Evolutionary conservation across 2,888 invertebrate genomes (phyloP).

Genomic region (Brachyopa scutellaris): DNA sequence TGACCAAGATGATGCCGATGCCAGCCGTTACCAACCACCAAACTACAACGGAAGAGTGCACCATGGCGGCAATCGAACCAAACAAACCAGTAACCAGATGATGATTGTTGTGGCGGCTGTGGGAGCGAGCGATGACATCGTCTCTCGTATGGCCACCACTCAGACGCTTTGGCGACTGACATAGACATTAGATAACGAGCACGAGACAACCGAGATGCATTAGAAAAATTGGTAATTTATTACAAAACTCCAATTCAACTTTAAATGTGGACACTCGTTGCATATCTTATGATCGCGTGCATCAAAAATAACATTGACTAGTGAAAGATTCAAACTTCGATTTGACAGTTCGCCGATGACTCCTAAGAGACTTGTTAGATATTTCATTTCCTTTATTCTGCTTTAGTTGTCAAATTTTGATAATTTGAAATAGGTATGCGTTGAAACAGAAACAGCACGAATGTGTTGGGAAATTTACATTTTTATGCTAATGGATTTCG

Average conservation of each 20-base stretch:
- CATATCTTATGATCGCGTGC: slow-evolving; percentile 30
- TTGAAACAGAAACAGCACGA: neutral
- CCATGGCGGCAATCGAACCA: too few species aligned
- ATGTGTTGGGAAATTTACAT: slow-evolving; percentile 21
- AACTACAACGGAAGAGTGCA: slow-evolving; percentile 44
- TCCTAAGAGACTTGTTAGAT: neutral
- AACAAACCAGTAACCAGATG: slow-evolving; percentile 37
- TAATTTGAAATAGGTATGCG: slow-evolving; percentile 19
- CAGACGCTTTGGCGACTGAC: slow-evolving; percentile 67
- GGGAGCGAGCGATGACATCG: slow-evolving; percentile 19
- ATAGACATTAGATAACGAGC: slow-evolving; percentile 64
- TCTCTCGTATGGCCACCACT: slow-evolving; percentile 41
- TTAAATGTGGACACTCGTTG: too few species aligned
- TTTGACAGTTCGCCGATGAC: slow-evolving; percentile 34
- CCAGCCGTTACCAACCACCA: neutral
- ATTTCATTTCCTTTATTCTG: neutral
- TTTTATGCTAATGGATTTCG: slow-evolving; percentile 58
- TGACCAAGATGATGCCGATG: slow-evolving; percentile 12
- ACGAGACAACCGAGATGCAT: slow-evolving; percentile 32
- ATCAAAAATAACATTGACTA: slow-evolving; percentile 22
- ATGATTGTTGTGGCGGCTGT: slow-evolving; percentile 25
- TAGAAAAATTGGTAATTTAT: slow-evolving; percentile 54
- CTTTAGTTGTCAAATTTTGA: slow-evolving; percentile 31
- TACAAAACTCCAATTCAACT: slow-evolving; percentile 49
- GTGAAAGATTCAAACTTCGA: slow-evolving; percentile 30